Base-by-base conservation (phyloP, 2,888 invertebrate genomes). In the Lypha dubia region DNA sequence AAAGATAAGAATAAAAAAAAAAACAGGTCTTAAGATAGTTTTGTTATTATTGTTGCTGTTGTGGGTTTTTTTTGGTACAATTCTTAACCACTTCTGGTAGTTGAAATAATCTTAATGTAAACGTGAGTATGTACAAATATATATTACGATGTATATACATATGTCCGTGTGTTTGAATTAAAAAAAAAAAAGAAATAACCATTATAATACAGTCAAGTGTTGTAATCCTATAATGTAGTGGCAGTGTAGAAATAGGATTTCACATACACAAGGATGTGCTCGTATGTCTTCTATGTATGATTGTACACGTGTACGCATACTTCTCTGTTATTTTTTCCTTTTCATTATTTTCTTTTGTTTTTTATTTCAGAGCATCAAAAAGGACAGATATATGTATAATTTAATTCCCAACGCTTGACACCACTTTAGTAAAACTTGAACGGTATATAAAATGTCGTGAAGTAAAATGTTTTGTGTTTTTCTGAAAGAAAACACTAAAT, bases 221-320 rank as follows among this genome's bases (percentile, higher is more conserved):
- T 81, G 76, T 79, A 80, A 84, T 84, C 71, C 60, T 62, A 75
- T 71, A 79, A 76, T 60, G 70, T 58, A 49, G 44, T 83, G 79
- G 70, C 75, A 65, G 74, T 56, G 41, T 79, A 38, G 70, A 65
- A 79, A 79, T 38, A 41, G 68, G 38, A 82, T 62, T 62, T 68
- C 62, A 53, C 49, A 46, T 32, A 38, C 35, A 68, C 28, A 32
- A 13, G n/a, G 6, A 22, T 11, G 38, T 28, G 15, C 49, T 35
- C n/a, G 22, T 20, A 65, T 1, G 11, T 13, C n/a, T n/a, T n/a
- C n/a, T n/a, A n/a, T n/a, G n/a, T n/a, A n/a, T n/a, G n/a, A n/a
- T n/a, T n/a, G n/a, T n/a, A 22, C 13, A 35, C 13, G 28, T 71
- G 35, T 67, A 11, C 44, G 20, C 8, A 24, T 63, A 6, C 24